Evolutionary conservation across 2,888 invertebrate species (phyloP).

Genomic region (Eledona agricola): DNA sequence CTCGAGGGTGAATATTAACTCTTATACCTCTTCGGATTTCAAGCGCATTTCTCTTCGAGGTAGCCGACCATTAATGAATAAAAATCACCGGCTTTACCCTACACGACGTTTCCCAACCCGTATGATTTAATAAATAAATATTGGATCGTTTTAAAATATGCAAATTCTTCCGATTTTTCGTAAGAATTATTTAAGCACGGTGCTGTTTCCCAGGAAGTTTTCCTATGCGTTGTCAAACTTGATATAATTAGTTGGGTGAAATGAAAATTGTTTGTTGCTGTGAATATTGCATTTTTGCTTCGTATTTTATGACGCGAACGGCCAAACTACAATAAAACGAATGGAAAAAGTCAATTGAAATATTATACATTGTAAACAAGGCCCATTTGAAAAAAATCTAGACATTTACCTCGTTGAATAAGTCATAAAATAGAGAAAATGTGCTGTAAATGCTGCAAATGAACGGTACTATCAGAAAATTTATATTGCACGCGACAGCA

Average conservation of each 20-base stretch:
- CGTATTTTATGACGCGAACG: slow-evolving; percentile 6
- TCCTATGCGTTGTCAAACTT: too few relatives aligned
- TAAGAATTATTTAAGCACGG: too few relatives aligned
- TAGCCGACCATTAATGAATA: slow-evolving; percentile 9
- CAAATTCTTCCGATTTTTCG: too few relatives aligned
- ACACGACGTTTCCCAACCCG: slow-evolving; percentile 1
- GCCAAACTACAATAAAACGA: slow-evolving; percentile 4
- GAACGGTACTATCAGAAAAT: slow-evolving; percentile 20
- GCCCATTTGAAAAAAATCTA: slow-evolving; percentile 18
- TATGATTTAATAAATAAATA: too few relatives aligned
- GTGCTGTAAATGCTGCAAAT: slow-evolving; percentile 15
- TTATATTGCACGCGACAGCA: slow-evolving; percentile 19
- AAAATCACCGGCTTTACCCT: slow-evolving; percentile 5
- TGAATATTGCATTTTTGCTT: too few relatives aligned
- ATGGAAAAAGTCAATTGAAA: too few relatives aligned
- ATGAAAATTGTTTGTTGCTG: too few relatives aligned
- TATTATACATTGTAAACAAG: slow-evolving; percentile 16
- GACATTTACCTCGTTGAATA: slow-evolving; percentile 18
- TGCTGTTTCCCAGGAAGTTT: too few relatives aligned
- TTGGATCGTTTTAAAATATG: too few relatives aligned
- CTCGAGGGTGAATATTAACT: slow-evolving; percentile 34
- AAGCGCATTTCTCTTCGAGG: slow-evolving; percentile 11
- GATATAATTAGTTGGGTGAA: too few relatives aligned
- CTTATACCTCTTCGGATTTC: slow-evolving; percentile 19
- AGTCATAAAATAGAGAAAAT: slow-evolving; percentile 25